A percentile compares a stretch with the other conserved stretches of the same genome.
These are phyloP conservation scores for Sebastes ruberrimus DNA, from an alignment of 2,797 vertebrate species.

Conservation along the genomic window DNA sequence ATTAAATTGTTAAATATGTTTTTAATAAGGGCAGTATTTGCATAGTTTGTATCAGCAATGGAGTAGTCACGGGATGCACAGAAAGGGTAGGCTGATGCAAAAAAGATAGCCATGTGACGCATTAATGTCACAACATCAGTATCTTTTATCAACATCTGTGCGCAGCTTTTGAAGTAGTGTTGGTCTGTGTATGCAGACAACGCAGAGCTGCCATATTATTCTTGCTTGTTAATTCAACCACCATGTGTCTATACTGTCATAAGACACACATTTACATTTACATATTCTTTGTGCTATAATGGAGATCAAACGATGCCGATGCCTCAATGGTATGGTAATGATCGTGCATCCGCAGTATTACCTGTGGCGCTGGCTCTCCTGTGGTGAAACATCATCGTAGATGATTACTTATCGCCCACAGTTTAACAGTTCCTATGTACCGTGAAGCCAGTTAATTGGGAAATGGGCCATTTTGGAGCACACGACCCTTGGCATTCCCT, in stretches of 20 bases:
- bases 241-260: neutral
- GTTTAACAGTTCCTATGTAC: constrained; percentile 15
- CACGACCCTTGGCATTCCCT: neutral
- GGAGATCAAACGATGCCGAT: constrained; percentile 10
- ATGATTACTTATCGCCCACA: constrained; percentile 22
- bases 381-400: constrained; percentile 11
- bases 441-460: constrained; percentile 28
- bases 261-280: neutral
- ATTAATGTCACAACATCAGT: neutral
- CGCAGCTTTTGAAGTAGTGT: neutral
- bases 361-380: neutral
- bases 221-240: neutral
- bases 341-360: neutral
- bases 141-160: neutral
- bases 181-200: neutral
- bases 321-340: neutral
- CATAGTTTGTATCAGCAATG: neutral
- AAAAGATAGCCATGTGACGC: neutral
- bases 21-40: neutral
- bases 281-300: neutral
- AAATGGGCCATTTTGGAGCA: constrained; percentile 9
- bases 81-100: neutral
- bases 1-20: neutral
- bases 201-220: neutral
- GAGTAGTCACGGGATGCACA: neutral